Evolutionary conservation across 2,113 vertebrate genomes (phyloP).

Genomic region (Pycnonotus jocosus): DNA sequence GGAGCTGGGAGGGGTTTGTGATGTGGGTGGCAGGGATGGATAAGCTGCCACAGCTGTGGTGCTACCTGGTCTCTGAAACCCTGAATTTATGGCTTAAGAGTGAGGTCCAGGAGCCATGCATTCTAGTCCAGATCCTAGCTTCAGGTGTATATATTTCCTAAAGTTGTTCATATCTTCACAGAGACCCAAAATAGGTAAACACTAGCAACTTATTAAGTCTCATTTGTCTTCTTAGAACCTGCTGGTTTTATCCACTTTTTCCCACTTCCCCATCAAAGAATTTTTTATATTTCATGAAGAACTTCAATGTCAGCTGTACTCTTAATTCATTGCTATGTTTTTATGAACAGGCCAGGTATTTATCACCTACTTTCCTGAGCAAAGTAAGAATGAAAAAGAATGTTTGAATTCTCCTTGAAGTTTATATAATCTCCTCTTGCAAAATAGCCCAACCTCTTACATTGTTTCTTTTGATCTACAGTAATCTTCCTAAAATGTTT

Average conservation of each 20-base stretch:
- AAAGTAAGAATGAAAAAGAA: neutral
- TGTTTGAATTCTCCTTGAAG: neutral
- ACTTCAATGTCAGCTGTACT: neutral
- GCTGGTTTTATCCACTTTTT: neutral
- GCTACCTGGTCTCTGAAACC: neutral
- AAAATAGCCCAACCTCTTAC: neutral
- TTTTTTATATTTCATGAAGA: neutral
- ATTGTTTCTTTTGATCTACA: neutral
- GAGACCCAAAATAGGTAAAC: neutral
- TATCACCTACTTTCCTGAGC: neutral
- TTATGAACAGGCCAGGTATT: neutral
- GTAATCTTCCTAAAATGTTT: neutral
- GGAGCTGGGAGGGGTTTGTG: neutral
- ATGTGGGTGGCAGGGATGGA: neutral
- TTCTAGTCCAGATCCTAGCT: neutral
- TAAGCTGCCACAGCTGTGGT: neutral
- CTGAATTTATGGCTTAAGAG: neutral
- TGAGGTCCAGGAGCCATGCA: neutral
- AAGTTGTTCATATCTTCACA: neutral
- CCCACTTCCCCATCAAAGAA: neutral
- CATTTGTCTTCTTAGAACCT: neutral
- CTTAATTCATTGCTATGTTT: neutral
- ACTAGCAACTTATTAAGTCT: neutral
- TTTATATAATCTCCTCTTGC: neutral
- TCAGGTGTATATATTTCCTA: neutral